phyloP scores from a whole-genome alignment of 1,140 invertebrate genomes.

The Musca domestica region DNA sequence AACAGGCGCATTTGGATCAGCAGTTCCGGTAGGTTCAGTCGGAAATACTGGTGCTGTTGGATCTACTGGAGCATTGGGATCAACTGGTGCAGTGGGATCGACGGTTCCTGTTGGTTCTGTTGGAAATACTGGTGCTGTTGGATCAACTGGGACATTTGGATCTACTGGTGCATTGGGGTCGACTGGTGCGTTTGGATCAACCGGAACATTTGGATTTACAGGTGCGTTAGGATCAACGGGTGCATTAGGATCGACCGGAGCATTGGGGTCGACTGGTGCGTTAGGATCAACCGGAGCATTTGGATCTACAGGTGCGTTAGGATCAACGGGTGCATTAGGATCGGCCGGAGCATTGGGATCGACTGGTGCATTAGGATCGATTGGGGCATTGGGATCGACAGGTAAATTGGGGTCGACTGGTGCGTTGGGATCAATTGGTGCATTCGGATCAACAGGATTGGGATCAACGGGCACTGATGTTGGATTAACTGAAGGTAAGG shows the following conservation, averaged over 20 bases:
- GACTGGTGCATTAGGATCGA: constrained; percentile 24
- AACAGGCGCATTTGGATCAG: constrained; percentile 16
- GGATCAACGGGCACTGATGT: constrained; percentile 13
- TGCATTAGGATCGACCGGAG: constrained; percentile 5
- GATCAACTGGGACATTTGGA: constrained; percentile 21
- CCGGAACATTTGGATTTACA: constrained; percentile 14
- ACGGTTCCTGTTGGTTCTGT: background rate
- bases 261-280: background rate
- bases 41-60: background rate
- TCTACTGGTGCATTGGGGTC: constrained; percentile 21
- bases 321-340: background rate
- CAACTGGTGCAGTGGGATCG: constrained; percentile 18
- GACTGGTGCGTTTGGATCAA: constrained; percentile 13
- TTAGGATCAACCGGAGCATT: constrained; percentile 21
- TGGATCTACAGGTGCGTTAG: constrained; percentile 25
- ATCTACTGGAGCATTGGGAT: constrained; percentile 20
- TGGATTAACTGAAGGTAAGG: constrained; percentile 17
- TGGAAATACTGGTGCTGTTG: background rate
- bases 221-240: constrained; percentile 24
- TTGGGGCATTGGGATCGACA: constrained; percentile 14
- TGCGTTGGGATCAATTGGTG: constrained; percentile 23
- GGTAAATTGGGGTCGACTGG: constrained; percentile 23
- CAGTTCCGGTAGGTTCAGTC: background rate
- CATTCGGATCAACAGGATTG: constrained; percentile 13
- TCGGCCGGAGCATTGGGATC: constrained; percentile 24